Base-by-base conservation (phyloP, 2,888 invertebrate genomes). In the Eumacrocentrus americanus region DNA sequence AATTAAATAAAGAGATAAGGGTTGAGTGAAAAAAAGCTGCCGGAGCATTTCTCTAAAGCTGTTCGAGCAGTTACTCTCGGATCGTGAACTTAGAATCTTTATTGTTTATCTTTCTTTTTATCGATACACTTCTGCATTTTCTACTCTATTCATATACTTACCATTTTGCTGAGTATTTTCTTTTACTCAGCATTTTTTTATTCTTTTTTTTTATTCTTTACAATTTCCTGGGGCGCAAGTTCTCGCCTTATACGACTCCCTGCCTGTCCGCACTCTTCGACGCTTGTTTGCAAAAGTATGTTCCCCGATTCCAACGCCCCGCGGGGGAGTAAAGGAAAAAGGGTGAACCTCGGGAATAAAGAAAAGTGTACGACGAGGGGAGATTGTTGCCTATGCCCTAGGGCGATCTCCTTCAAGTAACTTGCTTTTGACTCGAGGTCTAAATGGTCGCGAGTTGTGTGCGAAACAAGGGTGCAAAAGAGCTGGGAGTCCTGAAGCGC, bases 1-100 rank as follows among this genome's bases (percentile, higher is more conserved):
- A 65, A 65, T 65, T 63, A 65, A 65, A 65, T 65, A 63, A 59
- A 65, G 44, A 54, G 61, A 65, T 60, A 60, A 57, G 35, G 50
- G 37, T 52, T 51, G 48, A 38, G 54, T 48, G 44, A 34, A 51
- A 40, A 9, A n/a, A 42, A 35, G n/a, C n/a, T n/a, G n/a, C n/a
- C n/a, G n/a, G n/a, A n/a, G n/a, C n/a, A n/a, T n/a, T n/a, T n/a
- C n/a, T n/a, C n/a, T n/a, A n/a, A n/a, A n/a, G n/a, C n/a, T n/a
- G n/a, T n/a, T n/a, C n/a, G n/a, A n/a, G n/a, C n/a, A n/a, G n/a
- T n/a, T n/a, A n/a, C n/a, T n/a, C n/a, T n/a, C n/a, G 18, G 38
- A 40, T 40, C 16, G 7, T 4, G 4, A 3, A 7, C 3, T 7
- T 40, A 9, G 7, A 40, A 12, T 14, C 16, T 40, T 40, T n/a